phyloP scores from a whole-genome alignment of 2,113 vertebrate genomes.

The Smithornis capensis region DNA sequence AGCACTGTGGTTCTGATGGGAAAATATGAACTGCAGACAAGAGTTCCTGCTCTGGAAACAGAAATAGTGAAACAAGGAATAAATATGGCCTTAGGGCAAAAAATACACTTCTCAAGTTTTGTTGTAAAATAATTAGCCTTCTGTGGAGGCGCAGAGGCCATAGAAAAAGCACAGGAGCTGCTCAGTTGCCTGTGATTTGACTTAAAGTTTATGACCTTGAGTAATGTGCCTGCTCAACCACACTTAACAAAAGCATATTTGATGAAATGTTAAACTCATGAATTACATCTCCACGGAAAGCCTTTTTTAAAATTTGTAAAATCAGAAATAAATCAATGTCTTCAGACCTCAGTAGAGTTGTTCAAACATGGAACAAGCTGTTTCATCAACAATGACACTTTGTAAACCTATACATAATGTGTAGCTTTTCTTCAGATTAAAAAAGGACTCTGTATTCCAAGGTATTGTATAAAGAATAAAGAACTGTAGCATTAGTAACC shows the following conservation, averaged over 20 bases:
- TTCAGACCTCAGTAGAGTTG: background rate
- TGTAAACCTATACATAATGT: background rate
- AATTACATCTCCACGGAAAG: constrained; percentile 30
- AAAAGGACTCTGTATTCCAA: background rate
- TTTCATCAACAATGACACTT: background rate
- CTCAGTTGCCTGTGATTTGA: constrained; percentile 55
- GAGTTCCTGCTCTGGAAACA: constrained; percentile 33
- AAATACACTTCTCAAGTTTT: constrained; percentile 49
- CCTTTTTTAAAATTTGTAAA: constrained; percentile 2
- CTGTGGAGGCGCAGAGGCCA: constrained; percentile 32
- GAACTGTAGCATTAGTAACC: background rate
- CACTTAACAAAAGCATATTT: constrained; percentile 69
- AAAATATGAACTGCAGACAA: constrained; percentile 6
- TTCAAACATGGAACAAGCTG: background rate
- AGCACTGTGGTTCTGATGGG: constrained; percentile 21
- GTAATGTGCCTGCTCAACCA: constrained; percentile 54
- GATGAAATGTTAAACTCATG: constrained; percentile 55
- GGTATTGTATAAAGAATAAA: background rate
- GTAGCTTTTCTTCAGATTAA: background rate
- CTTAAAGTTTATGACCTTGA: constrained; percentile 67
- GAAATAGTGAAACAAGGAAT: constrained; percentile 50
- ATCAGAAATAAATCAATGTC: constrained; percentile 37
- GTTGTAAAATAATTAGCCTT: constrained; percentile 67
- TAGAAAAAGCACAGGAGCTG: constrained; percentile 45
- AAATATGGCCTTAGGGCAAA: constrained; percentile 48